Percentiles rank a stretch among this genome's conserved stretches.
Evolutionary conservation across 1,140 invertebrate species (phyloP).

Genomic region (Achatina immaculata): DNA sequence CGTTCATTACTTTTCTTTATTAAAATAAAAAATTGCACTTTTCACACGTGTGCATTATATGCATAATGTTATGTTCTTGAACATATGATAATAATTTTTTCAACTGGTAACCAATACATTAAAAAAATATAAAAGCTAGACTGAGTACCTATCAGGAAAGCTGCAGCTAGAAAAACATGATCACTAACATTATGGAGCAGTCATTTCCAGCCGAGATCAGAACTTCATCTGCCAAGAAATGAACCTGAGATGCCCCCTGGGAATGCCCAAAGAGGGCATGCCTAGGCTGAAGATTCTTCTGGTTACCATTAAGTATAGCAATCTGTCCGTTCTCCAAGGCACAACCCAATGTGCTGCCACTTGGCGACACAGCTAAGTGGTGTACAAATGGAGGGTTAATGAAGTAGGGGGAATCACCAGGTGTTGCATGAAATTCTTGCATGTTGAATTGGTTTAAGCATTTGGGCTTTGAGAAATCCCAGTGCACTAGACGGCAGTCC

Average conservation of each 20-base stretch:
- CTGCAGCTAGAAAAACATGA: no score
- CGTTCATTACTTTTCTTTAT: no score
- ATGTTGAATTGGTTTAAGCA: slow-evolving; percentile 64
- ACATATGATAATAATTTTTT: no score
- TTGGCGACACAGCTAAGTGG: slow-evolving; percentile 51
- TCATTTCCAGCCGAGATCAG: slow-evolving; percentile 66
- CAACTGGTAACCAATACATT: no score
- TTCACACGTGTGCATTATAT: no score
- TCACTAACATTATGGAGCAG: slow-evolving; percentile 50
- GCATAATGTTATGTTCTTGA: no score
- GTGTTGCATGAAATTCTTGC: slow-evolving; percentile 61
- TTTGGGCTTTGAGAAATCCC: slow-evolving; percentile 64
- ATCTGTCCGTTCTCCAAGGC: slow-evolving; percentile 65
- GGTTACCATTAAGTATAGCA: slow-evolving; percentile 55
- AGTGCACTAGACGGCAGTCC: slow-evolving; percentile 65
- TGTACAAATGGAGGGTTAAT: slow-evolving; percentile 67
- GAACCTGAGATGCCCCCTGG: slow-evolving; percentile 64
- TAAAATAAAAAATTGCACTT: no score
- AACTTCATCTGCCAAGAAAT: slow-evolving; percentile 52
- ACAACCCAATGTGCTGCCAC: slow-evolving; percentile 58
- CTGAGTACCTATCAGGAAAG: no score
- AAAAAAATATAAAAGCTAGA: no score
- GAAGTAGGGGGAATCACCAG: slow-evolving; percentile 56
- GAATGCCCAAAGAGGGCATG: slow-evolving; percentile 60
- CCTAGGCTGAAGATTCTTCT: slow-evolving; percentile 54